These are phyloP conservation scores for Oryzias sinensis DNA, from an alignment of 2,797 vertebrate genomes.

Conservation along the genomic window DNA sequence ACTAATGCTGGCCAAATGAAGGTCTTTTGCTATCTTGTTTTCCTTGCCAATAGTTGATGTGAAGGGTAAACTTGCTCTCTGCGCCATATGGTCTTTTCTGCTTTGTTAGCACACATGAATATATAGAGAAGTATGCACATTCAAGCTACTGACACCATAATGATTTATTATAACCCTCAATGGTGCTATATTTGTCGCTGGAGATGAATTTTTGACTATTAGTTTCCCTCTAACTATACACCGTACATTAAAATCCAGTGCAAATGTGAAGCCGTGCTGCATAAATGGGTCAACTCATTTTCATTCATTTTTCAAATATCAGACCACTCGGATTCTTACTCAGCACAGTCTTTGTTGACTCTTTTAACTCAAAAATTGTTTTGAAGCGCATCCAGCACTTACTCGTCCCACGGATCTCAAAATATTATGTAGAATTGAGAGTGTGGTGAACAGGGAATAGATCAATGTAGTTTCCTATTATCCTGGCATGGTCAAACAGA, in stretches of 20 bases:
- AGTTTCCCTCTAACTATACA: slow-evolving; percentile 14
- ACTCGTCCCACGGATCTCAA: background rate
- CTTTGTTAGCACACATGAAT: slow-evolving; percentile 30
- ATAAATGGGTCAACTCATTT: background rate
- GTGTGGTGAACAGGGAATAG: background rate
- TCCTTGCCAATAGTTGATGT: slow-evolving; percentile 47
- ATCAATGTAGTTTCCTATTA: background rate
- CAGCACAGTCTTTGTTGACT: slow-evolving; percentile 3
- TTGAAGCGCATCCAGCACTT: slow-evolving; percentile 8
- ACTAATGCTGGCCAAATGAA: slow-evolving; percentile 53
- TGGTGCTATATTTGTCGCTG: slow-evolving; percentile 6
- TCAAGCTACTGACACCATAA: slow-evolving; percentile 21
- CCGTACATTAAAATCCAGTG: background rate
- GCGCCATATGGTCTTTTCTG: slow-evolving; percentile 69
- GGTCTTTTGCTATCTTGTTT: slow-evolving; percentile 52
- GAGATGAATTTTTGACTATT: slow-evolving; percentile 11
- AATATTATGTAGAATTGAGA: slow-evolving; percentile 2
- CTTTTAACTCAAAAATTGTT: slow-evolving; percentile 1
- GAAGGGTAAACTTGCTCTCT: slow-evolving; percentile 32
- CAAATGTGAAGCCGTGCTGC: background rate
- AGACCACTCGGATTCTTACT: background rate
- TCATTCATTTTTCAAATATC: too few relatives aligned
- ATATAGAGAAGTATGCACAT: slow-evolving; percentile 7
- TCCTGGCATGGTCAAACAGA: background rate
- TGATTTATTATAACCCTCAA: slow-evolving; percentile 47